Percentiles rank a stretch among this genome's conserved stretches.
phyloP scores from a whole-genome alignment of 1,140 invertebrate genomes.

The Zaprionus gabonicus region DNA sequence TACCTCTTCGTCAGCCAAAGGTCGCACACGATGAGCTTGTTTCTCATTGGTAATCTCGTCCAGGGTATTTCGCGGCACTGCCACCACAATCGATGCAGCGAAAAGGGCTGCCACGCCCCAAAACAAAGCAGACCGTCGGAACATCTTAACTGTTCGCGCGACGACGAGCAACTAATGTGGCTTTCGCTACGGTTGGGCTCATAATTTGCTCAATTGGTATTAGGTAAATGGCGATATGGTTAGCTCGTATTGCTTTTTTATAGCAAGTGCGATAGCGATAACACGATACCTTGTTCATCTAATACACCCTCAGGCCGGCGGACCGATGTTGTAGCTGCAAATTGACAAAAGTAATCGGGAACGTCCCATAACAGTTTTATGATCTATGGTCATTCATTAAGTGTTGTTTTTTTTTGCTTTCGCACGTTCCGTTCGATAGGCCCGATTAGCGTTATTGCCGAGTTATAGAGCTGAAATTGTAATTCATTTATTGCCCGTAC shows the following conservation, averaged over 20 bases:
- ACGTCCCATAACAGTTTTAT: constrained; percentile 3
- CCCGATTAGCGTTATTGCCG: constrained; percentile 6
- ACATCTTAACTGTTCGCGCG: constrained; percentile 60
- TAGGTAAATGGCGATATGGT: constrained; percentile 40
- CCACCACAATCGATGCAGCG: constrained; percentile 75
- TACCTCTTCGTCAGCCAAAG: constrained; percentile 33
- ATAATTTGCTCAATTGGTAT: constrained; percentile 21
- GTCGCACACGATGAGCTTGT: not conserved
- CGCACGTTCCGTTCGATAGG: not conserved
- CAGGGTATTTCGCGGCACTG: not conserved
- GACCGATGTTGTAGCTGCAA: not conserved
- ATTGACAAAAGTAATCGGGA: constrained; percentile 4
- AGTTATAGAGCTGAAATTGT: constrained; percentile 1
- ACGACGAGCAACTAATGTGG: constrained; percentile 46
- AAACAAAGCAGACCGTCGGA: constrained; percentile 41
- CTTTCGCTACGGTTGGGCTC: not conserved
- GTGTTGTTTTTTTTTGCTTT: not conserved
- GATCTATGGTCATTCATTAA: not conserved
- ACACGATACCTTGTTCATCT: not conserved
- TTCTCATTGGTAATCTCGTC: not conserved
- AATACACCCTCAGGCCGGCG: not conserved
- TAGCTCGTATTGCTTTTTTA: constrained; percentile 45
- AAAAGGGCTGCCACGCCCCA: constrained; percentile 69
- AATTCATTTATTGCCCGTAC: not conserved
- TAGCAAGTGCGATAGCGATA: constrained; percentile 38